Conservation (phyloP, 1,140 invertebrate species). For the Phymastichus coffea region DNA sequence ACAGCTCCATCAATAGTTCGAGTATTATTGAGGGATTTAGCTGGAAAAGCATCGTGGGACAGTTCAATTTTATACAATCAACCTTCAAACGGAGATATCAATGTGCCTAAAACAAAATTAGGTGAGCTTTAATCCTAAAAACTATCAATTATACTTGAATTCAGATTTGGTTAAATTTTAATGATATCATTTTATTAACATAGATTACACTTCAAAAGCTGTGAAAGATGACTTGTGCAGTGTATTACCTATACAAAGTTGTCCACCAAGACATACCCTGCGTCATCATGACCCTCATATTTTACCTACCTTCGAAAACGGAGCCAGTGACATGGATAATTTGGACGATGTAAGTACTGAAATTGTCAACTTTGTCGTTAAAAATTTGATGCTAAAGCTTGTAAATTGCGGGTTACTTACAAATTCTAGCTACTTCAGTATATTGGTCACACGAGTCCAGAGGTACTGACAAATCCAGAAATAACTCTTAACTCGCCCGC, state of each 20-base stretch:
- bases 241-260: constrained; percentile 43
- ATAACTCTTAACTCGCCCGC: constrained; percentile 71
- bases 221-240: constrained; percentile 46
- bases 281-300: constrained; percentile 69
- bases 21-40: constrained; percentile 86
- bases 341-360: constrained; percentile 78
- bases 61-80: constrained; percentile 84
- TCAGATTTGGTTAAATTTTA: neutral
- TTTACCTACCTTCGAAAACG: constrained; percentile 78
- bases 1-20: constrained; percentile 71
- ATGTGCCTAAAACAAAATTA: constrained; percentile 34
- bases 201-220: constrained; percentile 38
- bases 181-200: constrained; percentile 23
- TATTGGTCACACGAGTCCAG: constrained; percentile 88
- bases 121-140: constrained; percentile 34
- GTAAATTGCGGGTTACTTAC: neutral
- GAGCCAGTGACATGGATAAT: constrained; percentile 87
- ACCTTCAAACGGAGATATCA: constrained; percentile 51
- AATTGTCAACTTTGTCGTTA: too few species aligned
- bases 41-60: constrained; percentile 97
- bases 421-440: constrained; percentile 76
- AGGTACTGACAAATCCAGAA: constrained; percentile 76
- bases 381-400: constrained; percentile 23
- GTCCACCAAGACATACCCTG: constrained; percentile 66
- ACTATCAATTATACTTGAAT: too few species aligned